Base-by-base conservation (phyloP, 2,797 vertebrate species). In the Acanthiza pusilla region DNA sequence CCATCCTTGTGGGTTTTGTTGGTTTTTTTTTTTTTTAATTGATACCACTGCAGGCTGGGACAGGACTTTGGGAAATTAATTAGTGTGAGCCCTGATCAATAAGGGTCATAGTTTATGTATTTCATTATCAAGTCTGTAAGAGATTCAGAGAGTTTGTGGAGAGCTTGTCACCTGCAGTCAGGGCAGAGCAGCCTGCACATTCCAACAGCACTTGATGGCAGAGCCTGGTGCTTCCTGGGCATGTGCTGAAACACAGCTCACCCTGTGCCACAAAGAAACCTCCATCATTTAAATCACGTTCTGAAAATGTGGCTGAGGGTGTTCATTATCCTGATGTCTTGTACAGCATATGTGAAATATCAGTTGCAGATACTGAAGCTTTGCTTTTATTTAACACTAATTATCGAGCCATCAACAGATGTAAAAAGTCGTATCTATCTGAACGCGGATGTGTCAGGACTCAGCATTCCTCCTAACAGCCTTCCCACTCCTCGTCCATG, bases 341-440 rank as follows among this genome's bases (percentile, higher is more conserved):
- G 78, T 79, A 61, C 85, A 89, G 78, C 58, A 40, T 20, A 75
- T 54, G 68, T 16, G 82, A 95, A 93, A 70, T 94, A 94, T 38
- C 86, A 85, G 91, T 38, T 68, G 30, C 82, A 90, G 91, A 95
- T 77, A 70, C 38, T 66, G 73, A 84, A 84, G 71, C 38, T 86
- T 76, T 91, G 73, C 80, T 96, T 95, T 97, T 92, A 90, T 91
- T 97, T 93, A 96, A 92, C 89, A 51, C 90, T 96, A 96, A 97
- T 96, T 96, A 94, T 81, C 86, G 72, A 96, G 75, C 55, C 89
- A 82, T 88, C 94, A 94, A 48, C 82, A 89, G 95, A 91, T 83
- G 92, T 25, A 27, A 71, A 53, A 93, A 85, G 57, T 50, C 61
- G 3, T n/a, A 34, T 85, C 60, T 36, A 11, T 67, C 95, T 93